Evolutionary conservation across 2,888 invertebrate genomes (phyloP).

Genomic region (Caradrina kadenii): DNA sequence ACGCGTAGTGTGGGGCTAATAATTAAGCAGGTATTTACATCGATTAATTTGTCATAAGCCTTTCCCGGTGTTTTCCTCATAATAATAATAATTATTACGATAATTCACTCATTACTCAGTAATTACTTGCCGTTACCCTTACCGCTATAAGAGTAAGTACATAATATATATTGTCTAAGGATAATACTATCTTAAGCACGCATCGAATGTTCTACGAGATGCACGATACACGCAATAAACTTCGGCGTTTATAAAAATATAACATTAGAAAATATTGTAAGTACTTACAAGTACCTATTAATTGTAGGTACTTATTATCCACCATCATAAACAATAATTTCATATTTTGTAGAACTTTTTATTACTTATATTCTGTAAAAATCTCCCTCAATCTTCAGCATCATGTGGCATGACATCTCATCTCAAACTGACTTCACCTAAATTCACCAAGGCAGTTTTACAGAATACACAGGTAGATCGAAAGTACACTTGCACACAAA

Average conservation of each 20-base stretch:
- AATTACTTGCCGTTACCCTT: background rate
- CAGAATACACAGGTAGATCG: background rate
- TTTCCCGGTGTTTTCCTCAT: slow-evolving; percentile 8
- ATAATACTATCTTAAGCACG: background rate
- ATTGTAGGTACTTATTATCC: no score
- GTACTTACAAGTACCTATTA: background rate
- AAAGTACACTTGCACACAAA: slow-evolving; percentile 15
- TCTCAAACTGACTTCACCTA: background rate
- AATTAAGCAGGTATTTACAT: background rate
- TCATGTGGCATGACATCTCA: no score
- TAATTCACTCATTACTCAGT: no score
- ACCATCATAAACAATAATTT: no score
- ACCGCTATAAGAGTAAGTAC: background rate
- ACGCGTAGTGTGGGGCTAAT: background rate
- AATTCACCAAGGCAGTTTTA: background rate
- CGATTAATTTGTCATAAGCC: background rate
- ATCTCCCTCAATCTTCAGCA: no score
- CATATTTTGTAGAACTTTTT: no score
- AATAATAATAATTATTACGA: background rate
- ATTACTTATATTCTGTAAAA: no score
- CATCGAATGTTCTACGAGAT: background rate
- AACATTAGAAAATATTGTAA: background rate
- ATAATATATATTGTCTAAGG: background rate
- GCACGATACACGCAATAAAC: background rate
- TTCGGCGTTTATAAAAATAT: background rate